Evolutionary conservation across 1,140 invertebrate genomes (phyloP).

Genomic region (Hormaphis cornu): DNA sequence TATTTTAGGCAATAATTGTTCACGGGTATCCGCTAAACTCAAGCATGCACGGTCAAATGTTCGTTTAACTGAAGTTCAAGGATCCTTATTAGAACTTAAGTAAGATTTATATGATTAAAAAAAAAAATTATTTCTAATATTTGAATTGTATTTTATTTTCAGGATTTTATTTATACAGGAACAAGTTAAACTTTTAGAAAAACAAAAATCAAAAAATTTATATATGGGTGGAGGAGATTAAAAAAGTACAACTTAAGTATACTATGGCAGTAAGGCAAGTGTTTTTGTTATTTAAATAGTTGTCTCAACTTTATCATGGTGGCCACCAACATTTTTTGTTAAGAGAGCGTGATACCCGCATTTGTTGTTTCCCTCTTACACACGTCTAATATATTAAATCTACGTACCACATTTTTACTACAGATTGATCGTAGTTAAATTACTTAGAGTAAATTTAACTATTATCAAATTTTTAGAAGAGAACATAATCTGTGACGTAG

Average conservation of each 20-base stretch:
- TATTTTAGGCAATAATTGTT: slow-evolving; percentile 74
- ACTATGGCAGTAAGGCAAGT: slow-evolving; percentile 29
- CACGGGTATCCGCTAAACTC: slow-evolving; percentile 85
- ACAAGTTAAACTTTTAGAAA: slow-evolving; percentile 79
- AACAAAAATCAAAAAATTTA: slow-evolving; percentile 84
- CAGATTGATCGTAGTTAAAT: no score
- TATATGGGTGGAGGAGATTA: slow-evolving; percentile 65
- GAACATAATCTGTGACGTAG: no score
- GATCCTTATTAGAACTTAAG: slow-evolving; percentile 95
- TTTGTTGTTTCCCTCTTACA: no score
- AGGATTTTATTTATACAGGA: slow-evolving; percentile 84
- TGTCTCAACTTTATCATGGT: slow-evolving; percentile 11
- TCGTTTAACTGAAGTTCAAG: slow-evolving; percentile 89
- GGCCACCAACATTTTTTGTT: slow-evolving; percentile 5
- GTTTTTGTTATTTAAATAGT: slow-evolving; percentile 19
- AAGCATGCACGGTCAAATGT: slow-evolving; percentile 90
- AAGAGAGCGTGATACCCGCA: no score
- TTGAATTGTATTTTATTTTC: slow-evolving; percentile 42
- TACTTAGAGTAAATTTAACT: no score
- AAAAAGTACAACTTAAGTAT: slow-evolving; percentile 4
- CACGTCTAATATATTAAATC: no score
- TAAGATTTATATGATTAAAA: slow-evolving; percentile 41
- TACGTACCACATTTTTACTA: no score
- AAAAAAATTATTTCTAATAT: slow-evolving; percentile 11
- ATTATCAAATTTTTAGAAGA: no score